Evolutionary conservation across 2,113 vertebrate species (phyloP), one percentile per base, ranked within the genome.

Genomic region (Alethe castanea): DNA sequence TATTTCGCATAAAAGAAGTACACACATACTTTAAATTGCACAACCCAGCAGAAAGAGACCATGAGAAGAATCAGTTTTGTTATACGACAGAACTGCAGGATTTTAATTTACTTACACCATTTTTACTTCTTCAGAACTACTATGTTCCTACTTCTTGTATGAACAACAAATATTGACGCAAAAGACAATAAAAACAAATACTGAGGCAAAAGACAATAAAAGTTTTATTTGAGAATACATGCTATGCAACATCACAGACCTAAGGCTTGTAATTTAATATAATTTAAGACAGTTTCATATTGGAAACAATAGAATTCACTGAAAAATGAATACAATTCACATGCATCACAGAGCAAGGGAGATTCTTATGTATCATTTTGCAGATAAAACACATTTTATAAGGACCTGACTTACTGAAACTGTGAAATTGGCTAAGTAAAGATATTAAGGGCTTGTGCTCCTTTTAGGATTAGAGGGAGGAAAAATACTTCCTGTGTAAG

Each of bases 241-340:
- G 13, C 20, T 73, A 28, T 10, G 3, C 35, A 76, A 42, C 47
- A 74, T 28, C 60, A 90, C 35, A 66, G 17, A 36, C 66, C 15
- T 52, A 70, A 44, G 47, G 70, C 42, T 66, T 80, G 12, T 19
- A 40, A 71, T 76, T 94, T 90, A 81, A 79, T 61, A 59, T 50
- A 56, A 47, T 47, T 45, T 62, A 83, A 78, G 69, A 50, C 7
- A 36, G 13, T 81, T 92, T 86, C 83, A 81, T 33, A 81, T 31
- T 25, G n/a, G 54, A 90, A 84, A 69, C 12, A 19, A 79, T 14
- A 81, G 47, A 81, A 74, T 71, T 95, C 64, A 90, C 19, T 72
- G 66, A 67, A 91, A 95, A 95, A 73, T 29, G 88, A 92, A 80
- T 74, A 45, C 28, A 86, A 40, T 88, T 87, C 56, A 50, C 71